These are phyloP conservation scores for Cinclus mexicanus DNA, from an alignment of 2,113 vertebrate species.

Conservation along the genomic window DNA sequence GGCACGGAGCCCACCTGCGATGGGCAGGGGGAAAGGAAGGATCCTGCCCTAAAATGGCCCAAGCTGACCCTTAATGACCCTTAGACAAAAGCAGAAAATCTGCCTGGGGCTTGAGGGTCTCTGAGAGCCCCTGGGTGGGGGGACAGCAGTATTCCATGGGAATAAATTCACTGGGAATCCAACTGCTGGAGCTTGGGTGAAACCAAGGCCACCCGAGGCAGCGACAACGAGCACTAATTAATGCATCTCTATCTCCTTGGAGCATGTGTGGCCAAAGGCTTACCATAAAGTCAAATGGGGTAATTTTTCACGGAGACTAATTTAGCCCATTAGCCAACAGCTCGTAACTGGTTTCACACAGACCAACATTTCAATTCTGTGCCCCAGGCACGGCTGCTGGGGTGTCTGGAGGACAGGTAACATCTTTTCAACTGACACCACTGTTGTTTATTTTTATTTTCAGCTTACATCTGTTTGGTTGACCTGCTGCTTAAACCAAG, in stretches of 20 bases:
- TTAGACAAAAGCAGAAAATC: not conserved
- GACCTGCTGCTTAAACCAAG: not conserved
- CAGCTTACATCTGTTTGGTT: not conserved
- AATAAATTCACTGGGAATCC: not conserved
- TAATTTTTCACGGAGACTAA: not conserved
- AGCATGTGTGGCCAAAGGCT: not conserved
- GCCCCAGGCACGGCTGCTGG: not conserved
- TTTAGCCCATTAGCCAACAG: not conserved
- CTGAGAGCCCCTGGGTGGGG: not conserved
- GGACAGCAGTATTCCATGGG: accelerated
- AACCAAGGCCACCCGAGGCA: not conserved
- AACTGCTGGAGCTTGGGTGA: not conserved
- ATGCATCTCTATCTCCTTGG: not conserved
- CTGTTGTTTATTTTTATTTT: not conserved
- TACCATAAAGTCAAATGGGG: not conserved
- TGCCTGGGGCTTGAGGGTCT: accelerated
- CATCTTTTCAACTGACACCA: not conserved
- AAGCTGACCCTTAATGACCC: accelerated
- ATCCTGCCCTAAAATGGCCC: not conserved
- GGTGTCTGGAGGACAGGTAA: accelerated
- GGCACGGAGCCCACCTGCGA: accelerated
- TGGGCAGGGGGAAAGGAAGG: accelerated
- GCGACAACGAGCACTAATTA: not conserved
- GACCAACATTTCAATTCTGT: not conserved
- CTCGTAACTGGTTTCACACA: not conserved